Base-by-base conservation (phyloP, 2,888 invertebrate species). In the Acronicta leporina region DNA sequence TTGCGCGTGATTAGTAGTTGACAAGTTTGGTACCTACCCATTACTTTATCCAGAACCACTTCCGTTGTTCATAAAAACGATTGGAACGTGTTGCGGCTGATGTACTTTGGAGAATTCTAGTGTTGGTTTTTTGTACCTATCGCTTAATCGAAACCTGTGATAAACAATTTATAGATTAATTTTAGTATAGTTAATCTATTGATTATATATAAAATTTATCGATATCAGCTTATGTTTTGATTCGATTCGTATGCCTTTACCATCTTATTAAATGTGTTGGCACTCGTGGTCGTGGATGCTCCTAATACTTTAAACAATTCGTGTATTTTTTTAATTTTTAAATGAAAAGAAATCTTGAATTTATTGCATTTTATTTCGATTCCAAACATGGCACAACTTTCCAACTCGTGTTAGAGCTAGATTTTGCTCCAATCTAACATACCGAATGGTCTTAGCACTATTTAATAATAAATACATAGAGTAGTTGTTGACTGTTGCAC, bases 401-500 rank as follows among this genome's bases (percentile, higher is more conserved):
- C 82, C 75, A 83, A 83, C 82, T 83, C 77, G 52, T 66, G 44
- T 53, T 46, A 59, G 80, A 86, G 85, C 80, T 73, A 78, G 78
- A 78, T 74, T 80, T 81, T 80, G 80, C 80, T 82, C 78, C 72
- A 80, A 84, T 83, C 62, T 64, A 61, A 68, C 80, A 74, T 81
- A 84, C 75, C 80, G 65, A 87, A 84, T 84, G 73, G 58, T 69
- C 80, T 85, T 83, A 86, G 60, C 55, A 74, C 68, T 83, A 83
- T 62, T 69, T 68, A 20, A 20, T 20, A 83, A 89, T 89, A 87
- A 85, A 87, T 87, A 88, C 75, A 66, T 38, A 43, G 58, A 55
- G 73, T 73, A 65, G 66, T 65, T 52, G 75, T 87, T 92, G 91
- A 92, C 91, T 93, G 92, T 92, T 92, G 91, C 90, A 80, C 82